Percentiles rank a stretch among this genome's conserved stretches.
phyloP scores from a whole-genome alignment of 2,797 vertebrate genomes.

The Peromyscus eremicus region DNA sequence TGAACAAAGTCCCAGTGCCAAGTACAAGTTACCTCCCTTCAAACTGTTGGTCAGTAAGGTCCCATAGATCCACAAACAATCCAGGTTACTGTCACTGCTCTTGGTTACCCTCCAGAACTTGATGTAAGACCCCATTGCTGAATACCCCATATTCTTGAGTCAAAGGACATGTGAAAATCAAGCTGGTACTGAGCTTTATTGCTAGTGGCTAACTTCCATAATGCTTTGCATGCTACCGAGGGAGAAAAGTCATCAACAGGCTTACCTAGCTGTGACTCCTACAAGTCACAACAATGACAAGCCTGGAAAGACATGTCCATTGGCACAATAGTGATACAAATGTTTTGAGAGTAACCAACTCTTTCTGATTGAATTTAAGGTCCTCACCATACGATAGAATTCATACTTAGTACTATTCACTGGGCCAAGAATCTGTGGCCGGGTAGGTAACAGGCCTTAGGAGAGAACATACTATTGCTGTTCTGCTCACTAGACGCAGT shows the following conservation, averaged over 20 bases:
- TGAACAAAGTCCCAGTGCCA: not conserved
- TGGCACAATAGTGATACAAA: not conserved
- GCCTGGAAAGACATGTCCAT: not conserved
- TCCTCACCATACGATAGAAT: not conserved
- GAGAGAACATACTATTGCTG: not conserved
- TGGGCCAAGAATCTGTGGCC: not conserved
- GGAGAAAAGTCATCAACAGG: not conserved
- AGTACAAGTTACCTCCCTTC: not conserved
- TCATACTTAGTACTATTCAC: not conserved
- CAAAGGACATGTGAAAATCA: not conserved
- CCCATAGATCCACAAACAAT: not conserved
- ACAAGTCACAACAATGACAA: not conserved
- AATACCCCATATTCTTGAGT: not conserved
- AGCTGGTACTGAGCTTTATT: not conserved
- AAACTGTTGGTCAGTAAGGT: not conserved
- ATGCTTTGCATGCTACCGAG: not conserved
- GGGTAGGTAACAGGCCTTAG: not conserved
- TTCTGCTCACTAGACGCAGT: not conserved
- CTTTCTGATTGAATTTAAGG: not conserved
- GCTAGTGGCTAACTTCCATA: not conserved
- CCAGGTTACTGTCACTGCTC: not conserved
- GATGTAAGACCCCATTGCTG: not conserved
- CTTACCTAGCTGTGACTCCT: not conserved
- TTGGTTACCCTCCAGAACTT: not conserved
- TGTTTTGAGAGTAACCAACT: not conserved